Base-by-base conservation (phyloP, 1,140 invertebrate species). In the Drosophila busckii region DNA sequence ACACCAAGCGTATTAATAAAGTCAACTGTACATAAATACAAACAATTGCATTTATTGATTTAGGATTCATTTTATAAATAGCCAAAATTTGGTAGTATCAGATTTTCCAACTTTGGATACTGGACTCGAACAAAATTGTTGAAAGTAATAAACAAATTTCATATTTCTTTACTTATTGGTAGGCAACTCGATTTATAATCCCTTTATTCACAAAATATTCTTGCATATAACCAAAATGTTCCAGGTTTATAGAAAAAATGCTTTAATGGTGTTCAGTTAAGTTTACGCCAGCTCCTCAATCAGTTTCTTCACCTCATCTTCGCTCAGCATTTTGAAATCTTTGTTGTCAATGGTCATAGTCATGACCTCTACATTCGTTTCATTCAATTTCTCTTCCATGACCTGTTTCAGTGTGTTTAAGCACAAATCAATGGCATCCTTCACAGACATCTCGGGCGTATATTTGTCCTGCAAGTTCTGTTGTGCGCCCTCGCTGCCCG, bases 311-410 rank as follows among this genome's bases (percentile, higher is more conserved):
- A 99, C 91, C 88, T 98, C 95, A 68, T 95, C 93, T 88, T 97
- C 95, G 8, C 92, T 89, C 75, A 94, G 96, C 94, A 98, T 97
- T 62, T 97, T 93, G 89, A 97, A 99, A 60, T 94, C 89, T 4
- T 55, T 90, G 4, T 92, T 90, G 5, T 92, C 91, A 1, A 93
- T 93, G 2, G 96, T 98, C 89, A 99, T 95, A 9, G 95, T 96
- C 80, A 97, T 96, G 22, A 99, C 94, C 90, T 99, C 98, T 34
- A 99, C 97, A 90, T 99, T 99, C 22, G 94, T 96, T 17, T 96
- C 95, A 63, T 95, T 99, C 0, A 99, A 88, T 89, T 99, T 99
- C 88, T 99, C 98, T 88, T 99, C 98, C 98, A 99, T 99, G 0
- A 99, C 98, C 90, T 99, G 98, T 86, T 99, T 99, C 1, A 99